Conservation (phyloP, 2,888 invertebrate genomes). For the Limnephilus rhombicus region DNA sequence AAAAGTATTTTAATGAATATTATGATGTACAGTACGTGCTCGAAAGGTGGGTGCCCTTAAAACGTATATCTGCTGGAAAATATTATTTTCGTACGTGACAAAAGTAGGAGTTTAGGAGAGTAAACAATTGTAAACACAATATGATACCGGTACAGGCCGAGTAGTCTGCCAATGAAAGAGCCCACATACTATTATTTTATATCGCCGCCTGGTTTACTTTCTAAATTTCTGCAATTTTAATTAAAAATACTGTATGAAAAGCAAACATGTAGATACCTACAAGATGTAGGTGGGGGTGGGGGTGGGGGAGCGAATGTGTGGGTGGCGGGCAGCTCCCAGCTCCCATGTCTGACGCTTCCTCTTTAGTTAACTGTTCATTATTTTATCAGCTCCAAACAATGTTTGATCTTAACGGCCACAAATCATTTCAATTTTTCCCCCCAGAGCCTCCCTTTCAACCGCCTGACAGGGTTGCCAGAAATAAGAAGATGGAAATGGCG, state of each 20-base stretch:
- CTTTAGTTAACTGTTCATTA: constrained; percentile 66
- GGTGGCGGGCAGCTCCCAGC: background rate
- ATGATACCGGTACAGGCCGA: background rate
- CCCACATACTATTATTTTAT: background rate
- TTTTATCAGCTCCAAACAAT: constrained; percentile 66
- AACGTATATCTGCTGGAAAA: background rate
- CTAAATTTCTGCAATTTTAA: constrained; percentile 18
- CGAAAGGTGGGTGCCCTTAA: background rate
- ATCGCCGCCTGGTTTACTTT: constrained; percentile 4
- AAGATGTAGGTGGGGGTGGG: background rate
- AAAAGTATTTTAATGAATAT: background rate
- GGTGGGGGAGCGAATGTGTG: background rate
- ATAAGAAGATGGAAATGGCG: background rate
- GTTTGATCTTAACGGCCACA: constrained; percentile 67
- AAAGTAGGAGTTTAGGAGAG: background rate
- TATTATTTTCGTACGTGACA: constrained; percentile 12
- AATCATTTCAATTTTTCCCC: constrained; percentile 67
- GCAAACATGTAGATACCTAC: constrained; percentile 13
- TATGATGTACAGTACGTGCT: background rate
- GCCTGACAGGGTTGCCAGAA: constrained; percentile 46
- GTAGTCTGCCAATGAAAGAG: background rate
- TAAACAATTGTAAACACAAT: constrained; percentile 21
- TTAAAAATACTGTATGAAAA: constrained; percentile 41
- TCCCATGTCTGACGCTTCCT: constrained; percentile 53
- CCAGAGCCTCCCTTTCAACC: constrained; percentile 48